Base-by-base conservation (phyloP, 1,140 invertebrate genomes). In the Mizuhopecten yessoensis region DNA sequence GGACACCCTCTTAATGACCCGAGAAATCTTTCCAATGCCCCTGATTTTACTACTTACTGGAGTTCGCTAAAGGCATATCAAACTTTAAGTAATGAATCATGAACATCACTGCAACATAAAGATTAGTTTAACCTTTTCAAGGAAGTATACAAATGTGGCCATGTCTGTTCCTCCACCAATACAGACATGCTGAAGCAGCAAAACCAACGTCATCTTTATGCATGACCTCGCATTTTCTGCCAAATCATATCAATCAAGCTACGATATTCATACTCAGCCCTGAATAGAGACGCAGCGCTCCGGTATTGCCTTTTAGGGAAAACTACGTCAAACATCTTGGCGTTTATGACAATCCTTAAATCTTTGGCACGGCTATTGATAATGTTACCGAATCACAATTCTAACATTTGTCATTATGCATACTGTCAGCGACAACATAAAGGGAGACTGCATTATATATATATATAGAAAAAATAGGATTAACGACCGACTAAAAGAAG, bases 161-260 rank as follows among this genome's bases (percentile, higher is more conserved):
- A 57, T 57, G 7, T 57, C 45, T 57, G 45, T 57, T 23, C 13
- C 20, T 20, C 5, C 20, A 11, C 13, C 45, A 20, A 11, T 57
- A 57, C 13, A 57, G 23, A 23, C 17, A 9, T 57, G 15, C 45
- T 20, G 45, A 57, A 57, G 2, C 20, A 17, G 45, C 45, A 2
- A 57, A n/a, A n/a, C n/a, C n/a, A n/a, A n/a, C n/a, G n/a, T 13
- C 45, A 75, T 75, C 15, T 29, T 0, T n/a, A 75, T n/a, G n/a
- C 23, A 75, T 75, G 5, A 2, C 23, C 3, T 7, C 57, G 57
- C 57, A 75, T 75, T 75, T n/a, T 75, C 9, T 45, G 23, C 57
- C 57, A 75, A 29, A 75, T 75, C 5, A 75, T n/a, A 75, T 75
- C n/a, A 75, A 75, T 75, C 57, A 75, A 29, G 57, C n/a, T 75